These are phyloP conservation scores for Numida meleagris DNA, from an alignment of 2,113 vertebrate species.

Conservation along the genomic window DNA sequence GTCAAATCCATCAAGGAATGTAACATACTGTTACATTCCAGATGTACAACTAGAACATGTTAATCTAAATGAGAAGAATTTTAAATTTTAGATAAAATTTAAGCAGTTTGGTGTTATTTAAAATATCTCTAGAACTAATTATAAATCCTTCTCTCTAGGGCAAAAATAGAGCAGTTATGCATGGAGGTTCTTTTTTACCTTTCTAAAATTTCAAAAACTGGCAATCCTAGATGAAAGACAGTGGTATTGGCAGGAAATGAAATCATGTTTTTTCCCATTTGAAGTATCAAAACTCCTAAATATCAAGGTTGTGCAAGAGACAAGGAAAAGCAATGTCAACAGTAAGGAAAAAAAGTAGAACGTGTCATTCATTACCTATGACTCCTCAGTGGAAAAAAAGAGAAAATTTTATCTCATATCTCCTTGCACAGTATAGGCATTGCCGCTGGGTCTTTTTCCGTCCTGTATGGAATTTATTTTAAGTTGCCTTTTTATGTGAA, in stretches of 20 bases:
- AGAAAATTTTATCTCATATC: too few species aligned
- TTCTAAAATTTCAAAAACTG: background rate
- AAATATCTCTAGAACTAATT: background rate
- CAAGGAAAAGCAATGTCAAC: too few species aligned
- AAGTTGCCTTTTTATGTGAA: too few species aligned
- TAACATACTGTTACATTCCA: background rate
- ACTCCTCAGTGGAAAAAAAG: too few species aligned
- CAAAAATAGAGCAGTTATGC: background rate
- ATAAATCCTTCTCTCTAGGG: background rate
- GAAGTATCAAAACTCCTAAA: background rate
- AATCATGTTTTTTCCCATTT: background rate
- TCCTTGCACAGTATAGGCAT: too few species aligned
- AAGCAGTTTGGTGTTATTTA: background rate
- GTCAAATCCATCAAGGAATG: background rate
- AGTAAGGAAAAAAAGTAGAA: too few species aligned
- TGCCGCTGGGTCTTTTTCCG: too few species aligned
- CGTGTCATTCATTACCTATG: too few species aligned
- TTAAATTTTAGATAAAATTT: background rate
- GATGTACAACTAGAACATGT: background rate
- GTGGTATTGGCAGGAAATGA: background rate
- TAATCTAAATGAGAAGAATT: background rate
- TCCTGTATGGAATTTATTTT: too few species aligned
- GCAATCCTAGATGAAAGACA: accelerated
- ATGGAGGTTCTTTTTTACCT: background rate
- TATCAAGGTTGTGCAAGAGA: too few species aligned